A percentile compares a stretch with the other conserved stretches of the same genome.
Evolutionary conservation across 2,888 invertebrate species (phyloP).

Genomic region (Brenthis hecate): DNA sequence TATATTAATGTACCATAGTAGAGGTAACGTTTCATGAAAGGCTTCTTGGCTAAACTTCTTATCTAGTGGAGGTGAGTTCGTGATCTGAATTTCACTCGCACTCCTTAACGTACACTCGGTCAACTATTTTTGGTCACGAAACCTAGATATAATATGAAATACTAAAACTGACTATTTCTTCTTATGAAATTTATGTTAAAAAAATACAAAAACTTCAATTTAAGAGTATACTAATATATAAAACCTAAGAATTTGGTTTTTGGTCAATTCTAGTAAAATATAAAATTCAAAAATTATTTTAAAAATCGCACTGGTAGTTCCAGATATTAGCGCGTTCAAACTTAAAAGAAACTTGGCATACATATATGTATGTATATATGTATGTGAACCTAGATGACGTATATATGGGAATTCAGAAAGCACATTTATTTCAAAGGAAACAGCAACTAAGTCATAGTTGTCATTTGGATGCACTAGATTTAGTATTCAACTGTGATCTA

Average conservation of each 20-base stretch:
- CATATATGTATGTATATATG: background rate
- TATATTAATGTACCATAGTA: conserved; percentile 17
- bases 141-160: background rate
- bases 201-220: too few relatives aligned
- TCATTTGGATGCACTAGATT: conserved; percentile 20
- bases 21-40: conserved; percentile 28
- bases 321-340: too few relatives aligned
- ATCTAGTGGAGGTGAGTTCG: conserved; percentile 38
- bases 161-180: background rate
- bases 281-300: too few relatives aligned
- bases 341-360: background rate
- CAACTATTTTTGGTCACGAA: conserved; percentile 9
- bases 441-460: conserved; percentile 20
- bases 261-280: too few relatives aligned
- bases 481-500: conserved; percentile 14
- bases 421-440: conserved; percentile 20
- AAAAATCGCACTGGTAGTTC: too few relatives aligned
- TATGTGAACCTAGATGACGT: background rate
- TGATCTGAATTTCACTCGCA: conserved; percentile 35
- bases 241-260: too few relatives aligned
- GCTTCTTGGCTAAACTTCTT: conserved; percentile 38
- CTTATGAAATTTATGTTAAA: background rate
- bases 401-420: conserved; percentile 1
- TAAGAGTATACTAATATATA: too few relatives aligned
- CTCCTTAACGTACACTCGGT: conserved; percentile 26